Percentiles rank a stretch among this genome's conserved stretches.
phyloP scores from a whole-genome alignment of 2,113 vertebrate genomes.

The Sander lucioperca region DNA sequence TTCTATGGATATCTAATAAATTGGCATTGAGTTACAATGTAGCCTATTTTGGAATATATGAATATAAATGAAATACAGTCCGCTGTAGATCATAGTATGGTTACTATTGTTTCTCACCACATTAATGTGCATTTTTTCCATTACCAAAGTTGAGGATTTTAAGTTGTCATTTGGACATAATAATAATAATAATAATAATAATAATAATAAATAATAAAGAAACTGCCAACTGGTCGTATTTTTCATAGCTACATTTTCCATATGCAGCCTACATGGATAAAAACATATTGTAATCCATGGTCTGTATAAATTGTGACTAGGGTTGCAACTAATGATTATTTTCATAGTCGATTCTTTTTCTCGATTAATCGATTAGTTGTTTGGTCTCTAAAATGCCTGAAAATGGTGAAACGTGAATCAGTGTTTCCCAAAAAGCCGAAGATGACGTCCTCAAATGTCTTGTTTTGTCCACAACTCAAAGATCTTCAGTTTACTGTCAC shows the following conservation, averaged over 20 bases:
- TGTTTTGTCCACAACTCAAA: no score
- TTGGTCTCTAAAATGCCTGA: no score
- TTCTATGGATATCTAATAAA: not conserved
- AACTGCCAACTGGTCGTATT: not conserved
- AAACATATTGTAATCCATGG: not conserved
- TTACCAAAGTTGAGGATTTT: not conserved
- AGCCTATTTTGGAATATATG: not conserved
- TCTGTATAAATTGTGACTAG: not conserved
- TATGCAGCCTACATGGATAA: not conserved
- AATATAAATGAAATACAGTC: not conserved
- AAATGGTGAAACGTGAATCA: no score
- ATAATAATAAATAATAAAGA: not conserved
- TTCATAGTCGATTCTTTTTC: no score
- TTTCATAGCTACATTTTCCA: not conserved
- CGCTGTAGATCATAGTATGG: not conserved
- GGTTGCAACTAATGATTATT: no score
- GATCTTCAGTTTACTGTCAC: no score
- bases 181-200: no score
- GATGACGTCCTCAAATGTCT: no score
- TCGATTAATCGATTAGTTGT: no score
- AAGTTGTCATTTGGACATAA: not conserved
- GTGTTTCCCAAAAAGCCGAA: no score
- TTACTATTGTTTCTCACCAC: not conserved
- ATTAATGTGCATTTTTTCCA: not conserved
- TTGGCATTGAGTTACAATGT: not conserved